Base-by-base conservation (phyloP, 2,113 vertebrate genomes). In the Malurus elegans region DNA sequence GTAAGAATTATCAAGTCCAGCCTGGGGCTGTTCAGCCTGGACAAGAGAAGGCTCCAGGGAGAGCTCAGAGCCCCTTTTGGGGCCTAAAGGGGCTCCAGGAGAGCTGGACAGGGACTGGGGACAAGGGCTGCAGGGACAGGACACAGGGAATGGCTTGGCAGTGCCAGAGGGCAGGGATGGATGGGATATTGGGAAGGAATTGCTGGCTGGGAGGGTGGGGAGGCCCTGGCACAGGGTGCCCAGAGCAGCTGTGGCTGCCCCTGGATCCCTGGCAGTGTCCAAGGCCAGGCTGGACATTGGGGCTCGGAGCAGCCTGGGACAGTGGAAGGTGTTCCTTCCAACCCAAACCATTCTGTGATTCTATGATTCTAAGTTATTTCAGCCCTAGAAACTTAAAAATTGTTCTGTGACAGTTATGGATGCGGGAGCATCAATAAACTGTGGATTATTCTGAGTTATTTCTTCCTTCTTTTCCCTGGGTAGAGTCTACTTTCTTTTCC, bases 251-350 rank as follows among this genome's bases (percentile, higher is more conserved):
- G 66, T 3, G 58, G 26, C 18, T 73, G 76, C 4, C 10, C 42
- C 67, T 34, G 65, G 9, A 65, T 23, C 67, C 58, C 28, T 66
- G 58, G 44, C 0, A 58, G 23, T 38, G 51, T 1, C 18, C 34
- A 10, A 23, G 50, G 21, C 14, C 50, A 44, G 26, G 26, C 0
- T 51, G 44, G 26, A 44, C 0, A 0, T 38, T 38, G 38, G 21
- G 21, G 8, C 23, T 57, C 5, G 60, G 36, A 73, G 9, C 14
- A 58, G 0, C 21, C 28, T 67, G 32, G 16, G 1, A 1, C 0
- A 10, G 10, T 29, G 23, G 51, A 2, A 73, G 12, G 0, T 7
- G 3, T 51, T 26, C 10, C 12, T 58, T 31, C 45, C 10, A n/a
- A 24, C 3, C 11, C 36, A 65, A 74, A 25, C 19, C 13, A 15